phyloP scores from a whole-genome alignment of 2,888 invertebrate genomes.

The Tetanocera ferruginea region DNA sequence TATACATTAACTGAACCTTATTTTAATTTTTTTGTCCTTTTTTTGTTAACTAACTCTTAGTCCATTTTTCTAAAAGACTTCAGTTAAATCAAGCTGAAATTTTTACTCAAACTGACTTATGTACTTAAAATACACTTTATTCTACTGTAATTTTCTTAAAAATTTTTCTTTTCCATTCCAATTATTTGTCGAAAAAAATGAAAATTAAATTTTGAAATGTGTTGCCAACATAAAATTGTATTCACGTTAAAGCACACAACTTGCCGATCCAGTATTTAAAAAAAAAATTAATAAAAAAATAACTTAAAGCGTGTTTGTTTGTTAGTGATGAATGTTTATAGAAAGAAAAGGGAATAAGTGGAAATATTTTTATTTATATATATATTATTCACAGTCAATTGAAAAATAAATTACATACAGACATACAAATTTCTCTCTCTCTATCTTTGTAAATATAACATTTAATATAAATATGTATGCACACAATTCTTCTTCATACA shows the following conservation, averaged over 20 bases:
- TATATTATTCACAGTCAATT: no score
- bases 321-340: no score
- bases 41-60: no score
- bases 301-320: no score
- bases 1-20: no score
- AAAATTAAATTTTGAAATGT: neutral
- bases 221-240: neutral
- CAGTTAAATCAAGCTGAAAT: no score
- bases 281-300: neutral
- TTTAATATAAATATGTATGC: no score
- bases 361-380: neutral
- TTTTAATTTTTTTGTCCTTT: no score
- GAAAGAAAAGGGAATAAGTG: no score
- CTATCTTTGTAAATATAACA: neutral
- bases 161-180: neutral
- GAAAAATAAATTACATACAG: no score
- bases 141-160: neutral
- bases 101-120: neutral
- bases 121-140: neutral
- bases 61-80: no score
- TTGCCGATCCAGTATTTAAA: conserved; percentile 65
- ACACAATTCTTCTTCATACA: neutral
- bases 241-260: conserved; percentile 44
- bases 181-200: neutral
- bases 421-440: no score